Evolutionary conservation across 2,797 vertebrate genomes (phyloP), one percentile per base, ranked within the genome.

Genomic region (Sarcoramphus papa): DNA sequence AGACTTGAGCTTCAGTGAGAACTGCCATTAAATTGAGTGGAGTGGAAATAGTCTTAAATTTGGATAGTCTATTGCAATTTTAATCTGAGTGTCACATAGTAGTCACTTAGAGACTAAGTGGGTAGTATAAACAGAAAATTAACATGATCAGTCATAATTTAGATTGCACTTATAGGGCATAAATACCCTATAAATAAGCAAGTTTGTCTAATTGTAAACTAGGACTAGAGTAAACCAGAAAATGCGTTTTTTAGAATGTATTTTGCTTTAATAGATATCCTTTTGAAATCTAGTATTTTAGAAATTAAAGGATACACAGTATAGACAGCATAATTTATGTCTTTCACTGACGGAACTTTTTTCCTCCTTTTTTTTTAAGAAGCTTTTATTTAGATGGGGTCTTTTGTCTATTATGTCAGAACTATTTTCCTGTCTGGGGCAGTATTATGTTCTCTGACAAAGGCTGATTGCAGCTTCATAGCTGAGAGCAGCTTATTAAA

Each of bases 401-500:
- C 78, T 85, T 85, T 90, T 91, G 92, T 94, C 45, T 45, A 14
- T 83, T 67, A 24, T 40, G 57, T 62, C 69, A 65, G 62, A 95
- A 47, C 83, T 79, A 1, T 92, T 93, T 92, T 57, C 60, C 69
- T 92, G 51, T 94, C 89, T 97, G 92, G 75, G 62, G 43, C 78
- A 90, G 81, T 28, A 83, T 91, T 83, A 57, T 95, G 51, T 86
- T 81, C 59, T 78, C 85, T 89, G 95, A 96, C 92, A 94, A 95
- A 97, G 78, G 69, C 78, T 95, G 69, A 88, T 60, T 76, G 76
- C 84, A 95, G 91, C 77, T 75, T 92, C 77, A 62, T 57, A 64
- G 59, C 64, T 80, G 86, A 93, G 51, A 88, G 53, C 67, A 90
- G 91, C 95, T 97, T 93, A 91, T 83, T 96, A 86, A 91, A 89